phyloP scores from a whole-genome alignment of 2,888 invertebrate species.

The Crocallis elinguaria region DNA sequence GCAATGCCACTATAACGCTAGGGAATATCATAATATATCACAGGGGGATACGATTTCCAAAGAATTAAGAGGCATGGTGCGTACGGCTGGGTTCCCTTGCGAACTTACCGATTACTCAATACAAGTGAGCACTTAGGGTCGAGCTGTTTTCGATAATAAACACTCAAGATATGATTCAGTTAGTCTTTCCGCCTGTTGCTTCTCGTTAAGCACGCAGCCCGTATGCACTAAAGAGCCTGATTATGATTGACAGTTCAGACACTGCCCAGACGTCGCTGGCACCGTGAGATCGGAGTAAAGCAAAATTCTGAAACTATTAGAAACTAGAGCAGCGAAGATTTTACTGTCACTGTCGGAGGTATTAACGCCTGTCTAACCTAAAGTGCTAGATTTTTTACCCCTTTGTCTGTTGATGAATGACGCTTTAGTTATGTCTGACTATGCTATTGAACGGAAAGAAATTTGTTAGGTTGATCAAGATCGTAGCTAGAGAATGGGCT shows the following conservation, averaged over 20 bases:
- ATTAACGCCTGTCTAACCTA: slow-evolving; percentile 35
- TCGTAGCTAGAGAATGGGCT: not conserved
- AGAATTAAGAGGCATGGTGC: slow-evolving; percentile 30
- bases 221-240: slow-evolving; percentile 53
- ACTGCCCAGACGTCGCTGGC: slow-evolving; percentile 44
- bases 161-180: slow-evolving; percentile 35
- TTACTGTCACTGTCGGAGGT: slow-evolving; percentile 46
- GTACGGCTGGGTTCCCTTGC: slow-evolving; percentile 35
- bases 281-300: slow-evolving; percentile 17
- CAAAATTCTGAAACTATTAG: slow-evolving; percentile 28
- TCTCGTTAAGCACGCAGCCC: slow-evolving; percentile 43
- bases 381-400: slow-evolving; percentile 11
- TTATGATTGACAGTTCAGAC: slow-evolving; percentile 70
- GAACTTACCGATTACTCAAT: slow-evolving; percentile 34
- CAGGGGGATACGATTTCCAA: slow-evolving; percentile 32
- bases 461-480: slow-evolving; percentile 5
- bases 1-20: slow-evolving; percentile 34
- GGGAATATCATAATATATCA: slow-evolving; percentile 5
- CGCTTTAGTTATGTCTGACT: slow-evolving; percentile 6
- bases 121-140: slow-evolving; percentile 32
- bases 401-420: slow-evolving; percentile 18
- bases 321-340: slow-evolving; percentile 34
- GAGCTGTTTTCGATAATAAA: slow-evolving; percentile 34
- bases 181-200: slow-evolving; percentile 44
- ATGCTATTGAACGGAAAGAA: not conserved